Base-by-base conservation (phyloP, 2,888 invertebrate species). In the Spodoptera picta region DNA sequence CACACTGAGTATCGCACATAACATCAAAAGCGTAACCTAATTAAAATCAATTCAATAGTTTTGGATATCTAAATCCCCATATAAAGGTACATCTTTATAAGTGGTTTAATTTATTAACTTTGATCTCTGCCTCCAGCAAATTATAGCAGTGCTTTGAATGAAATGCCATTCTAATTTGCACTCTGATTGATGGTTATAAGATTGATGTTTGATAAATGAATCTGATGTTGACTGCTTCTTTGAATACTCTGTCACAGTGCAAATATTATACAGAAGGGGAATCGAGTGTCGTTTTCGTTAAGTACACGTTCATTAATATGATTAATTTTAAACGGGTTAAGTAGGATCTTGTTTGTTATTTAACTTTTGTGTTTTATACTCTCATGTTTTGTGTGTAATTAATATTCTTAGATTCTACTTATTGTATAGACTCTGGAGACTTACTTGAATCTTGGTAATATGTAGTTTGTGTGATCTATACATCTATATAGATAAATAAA, bases 21-120 rank as follows among this genome's bases (percentile, higher is more conserved):
- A 53, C 54, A 52, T 77, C 73, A 79, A 76, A 27, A 76, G 65
- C 42, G 9, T 24, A 65, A 55, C 42, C 60, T 76, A 79, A 79
- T 79, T 79, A 73, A 56, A 73, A 79, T 61, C 71, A 69, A 79
- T 63, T 67, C 60, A 63, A 69, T 68, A 65, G 64, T 77, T 69
- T 65, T n/a, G 11, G 54, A 60, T 71, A 77, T 75, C 58, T 50
- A 52, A 61, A 59, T 66, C 57, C 51, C 44, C 52, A 53, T 67
- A 60, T 62, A 67, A 47, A 61, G 69, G 52, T 58, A 61, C 45
- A 67, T 79, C 60, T 76, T 72, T 76, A 63, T 63, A 63, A 63
- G 55, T 77, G 74, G 73, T 77, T 79, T 77, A 77, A 73, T 79
- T 77, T 79, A 79, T 77, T 61, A 67, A 65, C 77, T 79, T 77